A percentile compares a stretch with the other conserved stretches of the same genome.
Evolutionary conservation across 2,113 vertebrate species (phyloP).

Genomic region (Oncorhynchus keta): DNA sequence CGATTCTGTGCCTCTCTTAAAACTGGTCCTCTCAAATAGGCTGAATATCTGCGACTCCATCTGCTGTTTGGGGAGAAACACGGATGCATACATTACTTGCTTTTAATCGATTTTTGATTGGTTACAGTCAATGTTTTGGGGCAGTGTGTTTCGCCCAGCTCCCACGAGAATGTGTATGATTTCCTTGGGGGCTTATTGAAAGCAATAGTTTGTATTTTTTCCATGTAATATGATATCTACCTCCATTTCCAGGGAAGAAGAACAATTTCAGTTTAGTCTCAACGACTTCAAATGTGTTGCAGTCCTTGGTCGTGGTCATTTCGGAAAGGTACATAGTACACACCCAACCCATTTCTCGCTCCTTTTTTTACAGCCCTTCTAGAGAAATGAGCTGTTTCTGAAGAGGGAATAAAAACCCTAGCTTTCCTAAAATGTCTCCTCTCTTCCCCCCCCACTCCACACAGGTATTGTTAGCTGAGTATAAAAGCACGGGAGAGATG

Average conservation of each 20-base stretch:
- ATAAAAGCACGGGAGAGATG: conserved; percentile 98
- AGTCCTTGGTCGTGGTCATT: conserved; percentile 95
- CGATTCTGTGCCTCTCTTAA: too few relatives aligned
- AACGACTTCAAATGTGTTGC: conserved; percentile 95
- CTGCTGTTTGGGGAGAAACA: too few relatives aligned
- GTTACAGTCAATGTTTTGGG: too few relatives aligned
- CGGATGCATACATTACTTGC: too few relatives aligned
- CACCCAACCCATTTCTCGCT: neutral
- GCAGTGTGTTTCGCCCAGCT: too few relatives aligned
- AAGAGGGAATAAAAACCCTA: neutral
- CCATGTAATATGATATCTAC: neutral
- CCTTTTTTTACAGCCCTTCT: neutral
- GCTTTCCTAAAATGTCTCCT: neutral
- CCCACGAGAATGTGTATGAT: neutral
- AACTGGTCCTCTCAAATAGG: too few relatives aligned
- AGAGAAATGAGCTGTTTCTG: neutral
- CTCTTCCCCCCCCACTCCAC: neutral
- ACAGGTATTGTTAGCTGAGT: conserved; percentile 97
- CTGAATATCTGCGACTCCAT: too few relatives aligned
- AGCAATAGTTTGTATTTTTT: neutral
- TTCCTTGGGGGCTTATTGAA: neutral
- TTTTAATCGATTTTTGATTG: too few relatives aligned
- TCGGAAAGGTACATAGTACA: conserved; percentile 91
- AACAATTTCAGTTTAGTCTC: conserved; percentile 89
- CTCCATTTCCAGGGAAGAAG: conserved; percentile 78